Evolutionary conservation across 2,113 vertebrate species (phyloP), one percentile per base, ranked within the genome.

Genomic region (Poeciliopsis prolifica): DNA sequence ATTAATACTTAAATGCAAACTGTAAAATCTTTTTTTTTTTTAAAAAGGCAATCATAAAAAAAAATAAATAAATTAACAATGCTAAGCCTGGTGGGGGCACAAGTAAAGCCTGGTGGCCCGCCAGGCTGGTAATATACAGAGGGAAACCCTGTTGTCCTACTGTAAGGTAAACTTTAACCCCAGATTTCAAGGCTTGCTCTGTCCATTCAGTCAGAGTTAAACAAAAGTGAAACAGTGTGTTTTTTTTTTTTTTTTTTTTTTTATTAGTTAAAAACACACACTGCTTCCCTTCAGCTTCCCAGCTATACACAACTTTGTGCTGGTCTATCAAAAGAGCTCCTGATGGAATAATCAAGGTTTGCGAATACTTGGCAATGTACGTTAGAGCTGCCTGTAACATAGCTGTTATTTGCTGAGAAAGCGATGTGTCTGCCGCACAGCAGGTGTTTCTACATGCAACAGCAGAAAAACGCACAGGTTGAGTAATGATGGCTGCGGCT

Each of bases 401-500:
- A 70, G 68, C 64, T 54, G 71, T 24, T 76, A 40, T 72, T 72
- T 65, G 71, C 69, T 58, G 10, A 42, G 62, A 74, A 30, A 78
- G 84, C 79, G 82, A 79, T 76, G 68, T 64, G 48, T 65, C 44
- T 51, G 3, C 29, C 33, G 19, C 26, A 26, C 51, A 35, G 62
- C 62, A 65, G 72, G 44, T 65, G 63, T 54, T 74, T 74, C 51
- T 22, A 54, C 72, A 65, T 13, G 58, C 60, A 61, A 62, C 70
- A 72, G 70, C 70, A 72, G 8, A 54, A 48, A 74, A 65, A 14
- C 54, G 42, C 72, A 65, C 62, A 28, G 63, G 15, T 65, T 63
- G n/a, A 65, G 31, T 65, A 72, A 42, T 29, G 60, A 58, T 26
- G 68, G 51, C 68, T 70, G 68, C 6, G 5, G 28, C 33, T 37